Evolutionary conservation across 2,797 vertebrate species (phyloP).

Genomic region (Steatocranus sp.): DNA sequence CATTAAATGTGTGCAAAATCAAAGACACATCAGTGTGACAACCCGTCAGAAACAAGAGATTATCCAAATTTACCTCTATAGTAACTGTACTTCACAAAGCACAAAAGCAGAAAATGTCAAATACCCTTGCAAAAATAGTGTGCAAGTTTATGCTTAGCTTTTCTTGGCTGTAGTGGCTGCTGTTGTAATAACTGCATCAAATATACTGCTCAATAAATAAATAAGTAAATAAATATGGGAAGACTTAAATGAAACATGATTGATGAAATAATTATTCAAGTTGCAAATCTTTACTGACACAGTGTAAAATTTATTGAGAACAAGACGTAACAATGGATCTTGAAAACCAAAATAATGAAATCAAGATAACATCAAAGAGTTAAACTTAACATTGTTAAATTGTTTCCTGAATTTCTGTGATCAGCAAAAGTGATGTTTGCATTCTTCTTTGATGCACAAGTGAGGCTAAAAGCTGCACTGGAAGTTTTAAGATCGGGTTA

Average conservation of each 20-base stretch:
- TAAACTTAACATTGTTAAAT: background rate
- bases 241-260: background rate
- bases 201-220: background rate
- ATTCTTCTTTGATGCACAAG: background rate
- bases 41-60: background rate
- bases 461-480: background rate
- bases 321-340: background rate
- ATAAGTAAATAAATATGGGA: background rate
- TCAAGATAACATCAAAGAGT: background rate
- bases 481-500: fast-evolving
- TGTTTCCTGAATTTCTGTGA: background rate
- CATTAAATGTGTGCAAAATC: background rate
- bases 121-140: background rate
- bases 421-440: background rate
- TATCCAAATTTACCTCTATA: background rate
- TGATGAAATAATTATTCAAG: background rate
- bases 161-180: fast-evolving
- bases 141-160: background rate
- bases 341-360: background rate
- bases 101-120: fast-evolving
- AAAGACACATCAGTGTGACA: background rate
- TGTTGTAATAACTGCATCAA: background rate
- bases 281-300: background rate
- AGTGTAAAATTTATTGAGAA: fast-evolving
- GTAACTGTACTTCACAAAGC: background rate